A percentile compares a stretch with the other conserved stretches of the same genome.
Conservation (phyloP, 2,888 invertebrate genomes). For the Agrochola lota region DNA sequence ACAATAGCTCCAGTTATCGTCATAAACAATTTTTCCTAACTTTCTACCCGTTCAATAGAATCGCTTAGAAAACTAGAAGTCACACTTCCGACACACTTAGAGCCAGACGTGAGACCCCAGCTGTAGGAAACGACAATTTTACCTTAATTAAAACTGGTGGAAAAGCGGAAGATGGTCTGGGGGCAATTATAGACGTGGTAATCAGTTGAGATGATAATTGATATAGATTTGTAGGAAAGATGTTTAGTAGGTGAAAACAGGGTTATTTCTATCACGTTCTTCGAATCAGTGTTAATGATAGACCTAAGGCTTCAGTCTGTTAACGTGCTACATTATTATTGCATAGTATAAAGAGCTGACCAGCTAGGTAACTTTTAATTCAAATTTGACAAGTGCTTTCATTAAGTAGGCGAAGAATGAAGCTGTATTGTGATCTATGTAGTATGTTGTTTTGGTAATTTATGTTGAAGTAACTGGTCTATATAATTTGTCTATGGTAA, state of each 20-base stretch:
- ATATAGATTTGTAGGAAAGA: conserved; percentile 19
- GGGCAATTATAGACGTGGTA: conserved; percentile 52
- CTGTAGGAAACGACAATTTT: conserved; percentile 73
- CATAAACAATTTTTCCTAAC: conserved; percentile 64
- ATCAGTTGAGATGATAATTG: conserved; percentile 29
- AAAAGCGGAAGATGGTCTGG: conserved; percentile 76
- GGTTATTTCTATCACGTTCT: neutral
- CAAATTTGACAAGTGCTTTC: neutral
- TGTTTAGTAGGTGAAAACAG: neutral
- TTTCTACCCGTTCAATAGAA: conserved; percentile 71
- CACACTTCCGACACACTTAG: conserved; percentile 76
- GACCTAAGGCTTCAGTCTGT: neutral
- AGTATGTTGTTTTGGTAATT: neutral
- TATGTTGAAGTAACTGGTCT: neutral
- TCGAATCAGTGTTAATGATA: neutral
- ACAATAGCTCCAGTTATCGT: conserved; percentile 45
- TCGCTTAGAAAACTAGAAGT: conserved; percentile 72
- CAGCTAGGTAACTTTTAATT: neutral
- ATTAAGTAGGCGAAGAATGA: no score
- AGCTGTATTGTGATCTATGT: neutral
- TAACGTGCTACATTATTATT: neutral
- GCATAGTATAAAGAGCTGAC: neutral
- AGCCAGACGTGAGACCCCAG: conserved; percentile 74
- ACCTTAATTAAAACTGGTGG: conserved; percentile 72
- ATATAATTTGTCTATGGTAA: neutral